Percentiles rank a stretch among this genome's conserved stretches.
These are phyloP conservation scores for fruit fly (Drosophila melanogaster) DNA, from an alignment of 1,140 invertebrate species.

Conservation along the genomic window DNA sequence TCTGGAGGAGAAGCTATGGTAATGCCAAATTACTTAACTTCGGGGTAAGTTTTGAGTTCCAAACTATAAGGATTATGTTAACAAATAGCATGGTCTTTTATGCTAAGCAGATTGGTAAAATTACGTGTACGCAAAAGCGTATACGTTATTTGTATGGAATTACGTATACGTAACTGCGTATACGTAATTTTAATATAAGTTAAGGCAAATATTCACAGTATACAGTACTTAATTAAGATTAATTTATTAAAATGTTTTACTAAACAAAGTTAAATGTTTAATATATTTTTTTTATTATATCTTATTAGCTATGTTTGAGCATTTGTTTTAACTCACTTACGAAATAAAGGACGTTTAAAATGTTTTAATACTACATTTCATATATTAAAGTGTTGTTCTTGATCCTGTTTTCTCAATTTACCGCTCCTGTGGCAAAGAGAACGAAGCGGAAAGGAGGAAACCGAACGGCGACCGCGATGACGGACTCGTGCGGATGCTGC, in stretches of 20 bases:
- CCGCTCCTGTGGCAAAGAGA: conserved; percentile 30
- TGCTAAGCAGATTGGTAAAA: background rate
- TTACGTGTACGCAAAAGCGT: background rate
- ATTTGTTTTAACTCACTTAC: background rate
- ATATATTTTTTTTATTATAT: too few relatives aligned
- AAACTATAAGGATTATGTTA: too few relatives aligned
- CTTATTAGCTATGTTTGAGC: background rate
- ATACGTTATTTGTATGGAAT: background rate
- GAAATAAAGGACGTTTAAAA: too few relatives aligned
- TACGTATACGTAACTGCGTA: too few relatives aligned
- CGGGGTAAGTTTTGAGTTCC: too few relatives aligned
- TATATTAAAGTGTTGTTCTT: background rate
- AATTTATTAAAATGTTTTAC: background rate
- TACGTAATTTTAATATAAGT: background rate
- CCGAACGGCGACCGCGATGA: conserved; percentile 43
- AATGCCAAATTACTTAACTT: too few relatives aligned
- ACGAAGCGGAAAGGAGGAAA: conserved; percentile 22
- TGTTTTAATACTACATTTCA: background rate
- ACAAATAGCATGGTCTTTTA: background rate
- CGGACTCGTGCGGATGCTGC: conserved; percentile 58
- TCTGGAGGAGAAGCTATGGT: background rate
- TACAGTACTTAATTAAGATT: background rate
- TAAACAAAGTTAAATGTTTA: too few relatives aligned
- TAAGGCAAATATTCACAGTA: background rate
- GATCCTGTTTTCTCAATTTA: background rate